These are phyloP conservation scores for Mirounga angustirostris DNA, from an alignment of 2,113 vertebrate genomes.

Conservation along the genomic window DNA sequence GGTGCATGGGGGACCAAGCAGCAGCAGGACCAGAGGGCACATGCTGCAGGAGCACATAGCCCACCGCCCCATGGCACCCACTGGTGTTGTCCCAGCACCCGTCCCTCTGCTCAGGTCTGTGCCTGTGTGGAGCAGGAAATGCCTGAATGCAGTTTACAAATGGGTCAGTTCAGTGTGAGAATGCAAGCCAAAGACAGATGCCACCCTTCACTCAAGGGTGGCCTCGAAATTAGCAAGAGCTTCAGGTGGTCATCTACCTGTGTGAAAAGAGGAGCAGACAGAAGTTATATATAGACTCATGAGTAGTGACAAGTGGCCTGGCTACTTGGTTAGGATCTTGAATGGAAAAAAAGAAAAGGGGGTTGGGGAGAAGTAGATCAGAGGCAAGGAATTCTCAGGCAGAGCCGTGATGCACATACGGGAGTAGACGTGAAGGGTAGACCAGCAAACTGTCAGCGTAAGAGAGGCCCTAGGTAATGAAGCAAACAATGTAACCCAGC, in stretches of 20 bases:
- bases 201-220: not conserved
- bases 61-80: too few species aligned
- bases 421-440: not conserved
- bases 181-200: not conserved
- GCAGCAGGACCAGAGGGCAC: not conserved
- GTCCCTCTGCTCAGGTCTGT: not conserved
- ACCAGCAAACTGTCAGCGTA: not conserved
- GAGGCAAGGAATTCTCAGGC: not conserved
- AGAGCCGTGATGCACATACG: fast-evolving
- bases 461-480: not conserved
- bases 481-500: not conserved
- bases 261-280: not conserved
- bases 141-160: not conserved
- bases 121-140: not conserved
- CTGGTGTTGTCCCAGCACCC: not conserved
- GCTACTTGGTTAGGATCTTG: not conserved
- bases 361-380: not conserved
- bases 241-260: too few species aligned
- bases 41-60: fast-evolving
- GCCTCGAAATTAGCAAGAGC: not conserved
- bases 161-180: not conserved
- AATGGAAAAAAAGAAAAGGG: not conserved
- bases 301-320: not conserved
- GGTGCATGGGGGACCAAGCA: not conserved
- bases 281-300: too few species aligned